Evolutionary conservation across 2,888 invertebrate genomes (phyloP), one percentile per base, ranked within the genome.

Genomic region (Diabrotica balteata): DNA sequence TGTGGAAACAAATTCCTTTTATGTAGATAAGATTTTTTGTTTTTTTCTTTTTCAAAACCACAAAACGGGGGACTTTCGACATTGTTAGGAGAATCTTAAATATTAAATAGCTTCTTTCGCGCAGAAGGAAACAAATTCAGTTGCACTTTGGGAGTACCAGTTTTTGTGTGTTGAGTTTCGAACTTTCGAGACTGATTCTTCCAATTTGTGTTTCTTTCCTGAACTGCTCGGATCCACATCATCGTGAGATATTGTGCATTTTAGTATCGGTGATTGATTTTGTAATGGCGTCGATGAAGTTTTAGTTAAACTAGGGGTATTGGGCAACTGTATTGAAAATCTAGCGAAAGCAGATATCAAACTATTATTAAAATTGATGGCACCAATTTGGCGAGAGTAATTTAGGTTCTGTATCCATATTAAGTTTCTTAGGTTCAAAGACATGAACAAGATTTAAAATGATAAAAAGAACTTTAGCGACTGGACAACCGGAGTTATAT

Each of bases 281-380:
- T 17, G 55, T 53, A 50, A 9, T 59, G 11, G 64, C 44, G 42
- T 22, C 49, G 42, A 53, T 47, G 63, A 57, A 69, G 58, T 60
- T 44, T 59, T 4, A 7, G 63, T 49, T 47, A 44, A 62, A 22
- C 22, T 22, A 5, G 10, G 8, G 10, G 50, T 22, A 43, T 51
- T 49, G 11, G 22, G 51, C 7, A 52, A 8, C 11, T 44, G 52
- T 42, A 59, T 44, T 17, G 70, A 67, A 60, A 66, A 67, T 63
- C 75, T 67, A 55, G 77, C 81, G 74, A 82, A 82, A 10, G 82
- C 81, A 32, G 82, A 81, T 66, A 75, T 73, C 8, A 73, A 51
- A 9, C 64, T 64, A 65, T 78, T 76, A 32, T 69, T 68, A 44
- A 82, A 79, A 55, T 75, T 75, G 61, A 73, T 75, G 60, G 74